These are phyloP conservation scores for Bruchidius siliquastri DNA, from an alignment of 2,888 invertebrate species.

Conservation along the genomic window DNA sequence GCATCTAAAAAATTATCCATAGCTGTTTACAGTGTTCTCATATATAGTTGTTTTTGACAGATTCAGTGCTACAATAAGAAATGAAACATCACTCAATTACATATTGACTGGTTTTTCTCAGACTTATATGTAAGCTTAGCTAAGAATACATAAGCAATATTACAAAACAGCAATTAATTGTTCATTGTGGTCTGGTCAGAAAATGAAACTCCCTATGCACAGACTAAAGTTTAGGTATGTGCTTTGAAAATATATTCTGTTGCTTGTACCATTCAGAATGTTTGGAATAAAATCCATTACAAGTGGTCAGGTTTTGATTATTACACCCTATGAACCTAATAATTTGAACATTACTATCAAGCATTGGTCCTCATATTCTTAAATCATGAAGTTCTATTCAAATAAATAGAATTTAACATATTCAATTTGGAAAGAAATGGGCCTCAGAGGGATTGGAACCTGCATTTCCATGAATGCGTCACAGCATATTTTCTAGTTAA, in stretches of 20 bases:
- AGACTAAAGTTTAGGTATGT: conserved; percentile 38
- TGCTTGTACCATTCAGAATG: conserved; percentile 47
- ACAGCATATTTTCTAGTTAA: no score
- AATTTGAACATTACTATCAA: no score
- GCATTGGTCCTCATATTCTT: no score
- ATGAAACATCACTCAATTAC: neutral
- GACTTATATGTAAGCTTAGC: neutral
- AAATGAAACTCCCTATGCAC: conserved; percentile 36
- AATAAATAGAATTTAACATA: no score
- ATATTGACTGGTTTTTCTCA: neutral
- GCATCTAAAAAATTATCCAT: neutral
- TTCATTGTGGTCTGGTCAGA: conserved; percentile 29
- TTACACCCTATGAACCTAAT: neutral
- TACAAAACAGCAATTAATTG: conserved; percentile 6
- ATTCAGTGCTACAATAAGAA: neutral
- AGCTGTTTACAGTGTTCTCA: neutral
- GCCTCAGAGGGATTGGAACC: no score
- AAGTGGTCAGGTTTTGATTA: neutral
- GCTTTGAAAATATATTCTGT: conserved; percentile 46
- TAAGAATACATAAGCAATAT: neutral
- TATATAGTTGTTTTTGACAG: neutral
- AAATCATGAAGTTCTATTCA: no score
- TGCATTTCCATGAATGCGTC: no score
- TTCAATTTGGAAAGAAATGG: no score
- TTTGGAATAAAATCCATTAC: conserved; percentile 40